Evolutionary conservation across 2,888 invertebrate species (phyloP).

Genomic region (Thera britannica): DNA sequence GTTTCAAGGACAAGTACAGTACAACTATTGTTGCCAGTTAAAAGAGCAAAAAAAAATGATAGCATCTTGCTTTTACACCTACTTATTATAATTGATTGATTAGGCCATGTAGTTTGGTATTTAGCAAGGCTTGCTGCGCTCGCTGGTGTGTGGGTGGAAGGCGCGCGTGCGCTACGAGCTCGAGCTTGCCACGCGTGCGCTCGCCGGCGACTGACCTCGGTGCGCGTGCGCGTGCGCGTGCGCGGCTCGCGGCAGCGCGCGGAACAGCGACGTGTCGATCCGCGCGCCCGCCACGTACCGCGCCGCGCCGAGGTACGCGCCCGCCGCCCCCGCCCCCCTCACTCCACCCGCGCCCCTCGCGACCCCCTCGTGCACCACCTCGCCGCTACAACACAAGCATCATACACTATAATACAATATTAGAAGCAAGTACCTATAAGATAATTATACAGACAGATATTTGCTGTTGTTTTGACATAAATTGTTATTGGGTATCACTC

Average conservation of each 20-base stretch:
- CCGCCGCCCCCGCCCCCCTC: conserved; percentile 53
- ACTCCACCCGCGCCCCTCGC: conserved; percentile 37
- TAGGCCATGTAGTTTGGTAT: neutral
- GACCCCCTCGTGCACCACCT: conserved; percentile 46
- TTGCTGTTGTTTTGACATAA: too few species aligned
- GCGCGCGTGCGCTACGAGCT: neutral
- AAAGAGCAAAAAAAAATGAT: too few species aligned
- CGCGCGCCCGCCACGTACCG: conserved; percentile 90
- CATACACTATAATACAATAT: neutral
- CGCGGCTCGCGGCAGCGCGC: conserved; percentile 58
- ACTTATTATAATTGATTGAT: too few species aligned
- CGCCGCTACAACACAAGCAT: conserved; percentile 15
- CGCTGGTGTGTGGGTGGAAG: neutral
- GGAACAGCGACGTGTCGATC: conserved; percentile 78
- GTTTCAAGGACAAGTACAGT: too few species aligned
- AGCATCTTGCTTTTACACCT: too few species aligned
- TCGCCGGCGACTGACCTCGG: conserved; percentile 54
- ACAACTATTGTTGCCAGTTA: too few species aligned
- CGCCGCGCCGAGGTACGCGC: conserved; percentile 91
- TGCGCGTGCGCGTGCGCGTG: conserved; percentile 65
- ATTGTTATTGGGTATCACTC: too few species aligned
- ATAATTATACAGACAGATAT: too few species aligned
- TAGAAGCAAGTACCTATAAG: too few species aligned
- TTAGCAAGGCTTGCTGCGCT: neutral
- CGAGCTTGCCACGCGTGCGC: neutral